Evolutionary conservation across 2,113 vertebrate species (phyloP).

Genomic region (Pithys albifrons): DNA sequence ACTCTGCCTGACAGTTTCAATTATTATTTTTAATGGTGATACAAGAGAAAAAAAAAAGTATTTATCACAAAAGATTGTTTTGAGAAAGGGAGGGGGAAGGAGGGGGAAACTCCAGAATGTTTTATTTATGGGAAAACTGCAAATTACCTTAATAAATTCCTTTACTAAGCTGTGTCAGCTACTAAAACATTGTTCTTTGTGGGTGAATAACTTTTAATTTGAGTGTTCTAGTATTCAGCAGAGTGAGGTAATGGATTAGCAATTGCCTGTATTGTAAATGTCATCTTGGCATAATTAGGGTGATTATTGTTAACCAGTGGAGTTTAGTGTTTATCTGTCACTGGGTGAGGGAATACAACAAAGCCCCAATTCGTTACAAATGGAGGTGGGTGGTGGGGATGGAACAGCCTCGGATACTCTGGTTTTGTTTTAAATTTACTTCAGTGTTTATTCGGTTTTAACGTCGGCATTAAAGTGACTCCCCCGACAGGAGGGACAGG

Average conservation of each 20-base stretch:
- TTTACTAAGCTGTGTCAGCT: slow-evolving; percentile 67
- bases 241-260: slow-evolving; percentile 73
- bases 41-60: background rate
- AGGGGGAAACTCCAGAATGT: background rate
- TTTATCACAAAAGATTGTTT: slow-evolving; percentile 29
- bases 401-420: background rate
- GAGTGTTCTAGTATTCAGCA: slow-evolving; percentile 66
- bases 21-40: background rate
- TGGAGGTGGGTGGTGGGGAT: slow-evolving; percentile 41
- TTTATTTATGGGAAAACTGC: slow-evolving; percentile 69
- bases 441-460: background rate
- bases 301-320: slow-evolving; percentile 73
- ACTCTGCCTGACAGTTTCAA: background rate
- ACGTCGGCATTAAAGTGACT: background rate
- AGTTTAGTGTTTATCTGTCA: slow-evolving; percentile 73
- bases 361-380: slow-evolving; percentile 63
- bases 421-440: slow-evolving; percentile 14
- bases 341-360: slow-evolving; percentile 63
- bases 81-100: background rate
- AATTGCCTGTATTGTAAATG: slow-evolving; percentile 73
- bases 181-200: slow-evolving; percentile 73
- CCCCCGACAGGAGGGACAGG: background rate
- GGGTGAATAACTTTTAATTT: slow-evolving; percentile 75
- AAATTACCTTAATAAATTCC: slow-evolving; percentile 72
- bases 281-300: slow-evolving; percentile 72